A percentile compares a stretch with the other conserved stretches of the same genome.
These are phyloP conservation scores for Neocloeon triangulifer DNA, from an alignment of 1,140 invertebrate species.

Conservation along the genomic window DNA sequence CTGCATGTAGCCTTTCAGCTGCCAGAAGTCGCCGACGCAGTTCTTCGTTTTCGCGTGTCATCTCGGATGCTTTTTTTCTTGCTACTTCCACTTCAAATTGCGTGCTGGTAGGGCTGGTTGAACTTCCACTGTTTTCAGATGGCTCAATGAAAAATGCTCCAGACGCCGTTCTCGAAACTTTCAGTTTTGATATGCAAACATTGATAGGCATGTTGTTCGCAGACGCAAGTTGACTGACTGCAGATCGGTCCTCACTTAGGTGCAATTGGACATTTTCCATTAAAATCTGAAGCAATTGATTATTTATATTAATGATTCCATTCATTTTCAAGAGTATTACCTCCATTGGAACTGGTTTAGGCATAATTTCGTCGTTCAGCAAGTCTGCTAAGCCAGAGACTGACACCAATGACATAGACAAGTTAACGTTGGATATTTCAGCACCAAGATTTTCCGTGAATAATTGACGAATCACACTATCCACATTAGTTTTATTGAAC, in stretches of 20 bases:
- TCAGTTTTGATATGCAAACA: conserved; percentile 41
- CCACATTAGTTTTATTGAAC: conserved; percentile 12
- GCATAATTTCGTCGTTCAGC: conserved; percentile 63
- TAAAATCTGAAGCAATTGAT: conserved; percentile 25
- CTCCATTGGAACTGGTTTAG: conserved; percentile 52
- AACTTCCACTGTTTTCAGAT: conserved; percentile 8
- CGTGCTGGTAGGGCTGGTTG: conserved; percentile 10
- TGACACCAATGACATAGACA: conserved; percentile 58
- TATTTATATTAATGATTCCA: conserved; percentile 5
- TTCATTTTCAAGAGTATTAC: conserved; percentile 23
- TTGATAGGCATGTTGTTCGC: conserved; percentile 59
- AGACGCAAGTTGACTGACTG: conserved; percentile 55
- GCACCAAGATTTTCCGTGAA: conserved; percentile 30
- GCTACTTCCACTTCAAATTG: conserved; percentile 16
- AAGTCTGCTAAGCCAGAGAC: conserved; percentile 55
- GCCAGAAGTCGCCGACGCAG: conserved; percentile 28
- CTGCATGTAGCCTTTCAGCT: conserved; percentile 34
- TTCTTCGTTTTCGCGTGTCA: conserved; percentile 37
- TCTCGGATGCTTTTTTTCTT: conserved; percentile 22
- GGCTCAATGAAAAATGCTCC: conserved; percentile 54
- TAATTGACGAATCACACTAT: conserved; percentile 19
- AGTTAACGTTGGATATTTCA: conserved; percentile 35
- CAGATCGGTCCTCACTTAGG: conserved; percentile 56
- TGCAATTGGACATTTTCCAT: conserved; percentile 43
- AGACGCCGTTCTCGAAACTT: conserved; percentile 34